phyloP scores from a whole-genome alignment of 2,113 vertebrate species.

The Symphodus melops region DNA sequence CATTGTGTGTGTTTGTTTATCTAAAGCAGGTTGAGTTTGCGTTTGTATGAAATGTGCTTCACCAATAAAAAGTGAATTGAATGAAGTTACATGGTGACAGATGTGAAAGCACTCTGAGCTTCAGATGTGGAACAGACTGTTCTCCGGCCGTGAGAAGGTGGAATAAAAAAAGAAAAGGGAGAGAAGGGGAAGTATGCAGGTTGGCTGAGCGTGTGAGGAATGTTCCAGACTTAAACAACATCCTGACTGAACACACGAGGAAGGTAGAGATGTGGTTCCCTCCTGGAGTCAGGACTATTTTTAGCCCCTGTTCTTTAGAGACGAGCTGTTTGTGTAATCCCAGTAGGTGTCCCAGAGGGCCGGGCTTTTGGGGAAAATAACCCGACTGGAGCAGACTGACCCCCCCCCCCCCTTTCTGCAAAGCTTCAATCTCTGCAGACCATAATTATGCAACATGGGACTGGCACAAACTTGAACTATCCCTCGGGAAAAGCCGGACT shows the following conservation, averaged over 20 bases:
- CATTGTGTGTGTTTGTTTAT: too few relatives aligned
- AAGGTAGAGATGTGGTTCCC: slow-evolving; percentile 32
- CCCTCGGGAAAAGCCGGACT: slow-evolving; percentile 2
- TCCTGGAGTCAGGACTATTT: slow-evolving; percentile 61
- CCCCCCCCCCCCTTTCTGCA: neutral
- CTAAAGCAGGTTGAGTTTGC: too few relatives aligned
- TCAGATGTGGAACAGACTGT: slow-evolving; percentile 48
- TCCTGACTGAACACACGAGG: slow-evolving; percentile 60
- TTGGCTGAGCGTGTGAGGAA: slow-evolving; percentile 64
- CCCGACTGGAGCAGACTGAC: neutral
- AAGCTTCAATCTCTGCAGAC: neutral
- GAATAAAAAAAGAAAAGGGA: slow-evolving; percentile 24
- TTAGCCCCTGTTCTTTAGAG: slow-evolving; percentile 62
- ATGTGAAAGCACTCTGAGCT: neutral
- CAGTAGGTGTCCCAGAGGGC: slow-evolving; percentile 25
- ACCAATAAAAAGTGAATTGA: too few relatives aligned
- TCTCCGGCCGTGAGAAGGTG: slow-evolving; percentile 24
- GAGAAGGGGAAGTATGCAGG: slow-evolving; percentile 29
- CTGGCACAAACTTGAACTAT: slow-evolving; percentile 12
- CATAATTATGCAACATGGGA: slow-evolving; percentile 10
- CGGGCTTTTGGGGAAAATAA: slow-evolving; percentile 1
- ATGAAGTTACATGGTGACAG: neutral
- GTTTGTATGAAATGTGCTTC: too few relatives aligned
- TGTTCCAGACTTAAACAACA: slow-evolving; percentile 68
- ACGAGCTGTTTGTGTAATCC: slow-evolving; percentile 48